phyloP scores from a whole-genome alignment of 2,888 invertebrate genomes.

The Lasioglossum figueresi region DNA sequence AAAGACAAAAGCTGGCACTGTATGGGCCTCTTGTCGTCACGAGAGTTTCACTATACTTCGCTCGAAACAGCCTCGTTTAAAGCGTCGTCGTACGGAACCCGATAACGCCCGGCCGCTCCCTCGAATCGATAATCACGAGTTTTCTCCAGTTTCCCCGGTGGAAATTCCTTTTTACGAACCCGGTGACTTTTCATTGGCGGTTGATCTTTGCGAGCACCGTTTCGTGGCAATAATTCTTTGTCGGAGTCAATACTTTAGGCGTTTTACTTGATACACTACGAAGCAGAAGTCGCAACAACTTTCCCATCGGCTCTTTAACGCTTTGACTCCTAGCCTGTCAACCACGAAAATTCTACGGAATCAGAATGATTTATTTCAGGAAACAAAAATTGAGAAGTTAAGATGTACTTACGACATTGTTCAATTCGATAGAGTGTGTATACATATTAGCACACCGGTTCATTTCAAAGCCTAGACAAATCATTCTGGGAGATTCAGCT shows the following conservation, averaged over 20 bases:
- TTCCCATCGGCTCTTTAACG: background rate
- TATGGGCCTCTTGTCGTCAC: background rate
- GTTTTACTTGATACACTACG: background rate
- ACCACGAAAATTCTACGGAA: background rate
- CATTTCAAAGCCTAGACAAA: no score
- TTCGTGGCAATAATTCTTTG: background rate
- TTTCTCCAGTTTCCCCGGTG: background rate
- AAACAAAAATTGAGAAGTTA: background rate
- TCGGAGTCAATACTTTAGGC: background rate
- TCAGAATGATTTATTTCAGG: background rate
- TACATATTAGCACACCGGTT: no score
- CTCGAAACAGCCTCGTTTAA: slow-evolving; percentile 1
- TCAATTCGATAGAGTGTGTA: no score
- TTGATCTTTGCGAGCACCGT: background rate
- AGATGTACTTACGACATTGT: no score
- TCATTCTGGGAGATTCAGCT: no score
- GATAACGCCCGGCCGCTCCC: slow-evolving; percentile 1
- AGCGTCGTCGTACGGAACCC: background rate
- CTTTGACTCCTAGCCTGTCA: background rate
- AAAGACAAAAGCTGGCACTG: slow-evolving; percentile 53
- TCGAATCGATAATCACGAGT: slow-evolving; percentile 19
- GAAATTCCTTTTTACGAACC: slow-evolving; percentile 7
- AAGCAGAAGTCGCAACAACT: background rate
- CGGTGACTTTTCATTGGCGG: background rate
- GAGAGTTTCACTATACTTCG: background rate